Evolutionary conservation across 2,113 vertebrate genomes (phyloP).

Genomic region (Fulica atra): DNA sequence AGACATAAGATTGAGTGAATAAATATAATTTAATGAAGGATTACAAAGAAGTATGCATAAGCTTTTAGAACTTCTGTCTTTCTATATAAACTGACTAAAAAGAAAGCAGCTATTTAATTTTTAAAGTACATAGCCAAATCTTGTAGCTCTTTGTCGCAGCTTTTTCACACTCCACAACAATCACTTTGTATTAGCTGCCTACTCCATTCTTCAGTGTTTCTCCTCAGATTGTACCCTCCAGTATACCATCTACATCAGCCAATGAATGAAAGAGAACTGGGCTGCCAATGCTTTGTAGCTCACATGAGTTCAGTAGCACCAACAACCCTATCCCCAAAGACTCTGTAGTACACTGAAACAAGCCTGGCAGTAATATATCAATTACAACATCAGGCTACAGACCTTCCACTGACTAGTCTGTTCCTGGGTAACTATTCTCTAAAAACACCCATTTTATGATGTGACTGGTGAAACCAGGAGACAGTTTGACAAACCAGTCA

Average conservation of each 20-base stretch:
- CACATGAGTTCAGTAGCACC: accelerated
- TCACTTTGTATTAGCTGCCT: background rate
- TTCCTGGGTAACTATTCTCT: background rate
- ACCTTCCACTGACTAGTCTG: background rate
- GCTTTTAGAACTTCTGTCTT: background rate
- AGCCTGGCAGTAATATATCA: background rate
- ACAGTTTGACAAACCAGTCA: background rate
- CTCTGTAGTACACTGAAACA: background rate
- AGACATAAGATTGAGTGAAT: background rate
- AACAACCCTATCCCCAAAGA: background rate
- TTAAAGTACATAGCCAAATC: background rate
- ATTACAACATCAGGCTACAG: background rate
- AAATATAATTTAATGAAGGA: background rate
- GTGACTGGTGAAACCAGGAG: accelerated
- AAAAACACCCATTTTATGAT: background rate
- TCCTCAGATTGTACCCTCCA: background rate
- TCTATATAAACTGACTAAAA: background rate
- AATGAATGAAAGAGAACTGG: background rate
- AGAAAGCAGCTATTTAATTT: background rate
- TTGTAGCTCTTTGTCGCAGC: background rate
- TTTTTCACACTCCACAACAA: background rate
- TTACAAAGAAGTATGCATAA: background rate
- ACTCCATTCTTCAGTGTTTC: background rate
- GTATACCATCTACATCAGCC: background rate
- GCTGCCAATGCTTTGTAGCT: background rate